These are phyloP conservation scores for Caretta caretta DNA, from an alignment of 2,113 vertebrate genomes.

Conservation along the genomic window DNA sequence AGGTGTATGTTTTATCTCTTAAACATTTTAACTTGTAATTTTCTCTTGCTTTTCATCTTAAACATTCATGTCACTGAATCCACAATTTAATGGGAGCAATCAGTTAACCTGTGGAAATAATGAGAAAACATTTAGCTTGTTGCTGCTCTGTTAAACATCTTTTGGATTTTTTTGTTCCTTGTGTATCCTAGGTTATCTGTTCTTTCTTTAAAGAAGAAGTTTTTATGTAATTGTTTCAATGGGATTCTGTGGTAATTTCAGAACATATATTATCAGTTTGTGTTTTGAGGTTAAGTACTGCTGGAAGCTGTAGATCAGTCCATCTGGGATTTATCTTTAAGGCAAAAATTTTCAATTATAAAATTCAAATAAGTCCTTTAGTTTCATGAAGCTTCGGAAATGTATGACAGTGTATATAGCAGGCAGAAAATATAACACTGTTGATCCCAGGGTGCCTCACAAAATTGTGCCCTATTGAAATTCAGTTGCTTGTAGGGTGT, in stretches of 20 bases:
- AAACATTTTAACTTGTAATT: background rate
- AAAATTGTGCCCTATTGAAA: background rate
- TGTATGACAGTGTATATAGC: background rate
- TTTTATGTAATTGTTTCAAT: background rate
- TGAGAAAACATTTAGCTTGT: fast-evolving
- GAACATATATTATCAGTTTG: background rate
- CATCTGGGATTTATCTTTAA: slow-evolving; percentile 60
- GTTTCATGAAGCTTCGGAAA: slow-evolving; percentile 54
- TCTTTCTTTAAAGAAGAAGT: background rate
- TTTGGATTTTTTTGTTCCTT: background rate
- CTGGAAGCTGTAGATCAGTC: slow-evolving; percentile 75
- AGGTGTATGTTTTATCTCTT: background rate
- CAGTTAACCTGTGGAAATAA: background rate
- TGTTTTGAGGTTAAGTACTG: slow-evolving; percentile 69
- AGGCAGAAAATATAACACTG: background rate
- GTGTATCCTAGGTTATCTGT: background rate
- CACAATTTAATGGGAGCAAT: background rate
- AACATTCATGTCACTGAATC: background rate
- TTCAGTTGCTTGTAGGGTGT: background rate
- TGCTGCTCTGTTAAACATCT: slow-evolving; percentile 1
- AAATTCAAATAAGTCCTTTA: slow-evolving; percentile 64
- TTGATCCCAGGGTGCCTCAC: background rate
- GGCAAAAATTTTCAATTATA: slow-evolving; percentile 74
- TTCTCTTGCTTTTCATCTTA: background rate
- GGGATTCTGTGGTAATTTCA: background rate